A percentile compares a stretch with the other conserved stretches of the same genome.
phyloP scores from a whole-genome alignment of 2,797 vertebrate genomes.

The Synaphobranchus kaupii region DNA sequence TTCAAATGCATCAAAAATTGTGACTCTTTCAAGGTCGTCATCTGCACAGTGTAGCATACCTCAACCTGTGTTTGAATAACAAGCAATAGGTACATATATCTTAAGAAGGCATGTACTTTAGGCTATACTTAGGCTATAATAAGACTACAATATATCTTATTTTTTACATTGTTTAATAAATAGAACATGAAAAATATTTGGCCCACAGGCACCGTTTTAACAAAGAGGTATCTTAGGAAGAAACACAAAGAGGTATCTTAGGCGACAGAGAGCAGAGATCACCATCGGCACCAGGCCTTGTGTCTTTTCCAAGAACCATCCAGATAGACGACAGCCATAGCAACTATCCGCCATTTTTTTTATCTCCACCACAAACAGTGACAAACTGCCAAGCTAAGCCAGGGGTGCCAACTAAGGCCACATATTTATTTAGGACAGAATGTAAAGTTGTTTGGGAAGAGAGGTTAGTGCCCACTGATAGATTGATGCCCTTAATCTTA shows the following conservation, averaged over 20 bases:
- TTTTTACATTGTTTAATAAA: constrained; percentile 1
- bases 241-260: not conserved
- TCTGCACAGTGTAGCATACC: not conserved
- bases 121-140: not conserved
- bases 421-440: constrained; percentile 4
- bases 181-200: not conserved
- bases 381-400: constrained; percentile 15
- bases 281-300: not conserved
- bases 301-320: not conserved
- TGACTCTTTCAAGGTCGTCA: not conserved
- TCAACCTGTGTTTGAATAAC: not conserved
- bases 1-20: not conserved
- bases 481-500: constrained; percentile 25
- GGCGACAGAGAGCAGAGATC: not conserved
- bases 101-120: not conserved
- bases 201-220: not conserved
- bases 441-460: constrained; percentile 23
- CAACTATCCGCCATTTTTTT: not conserved
- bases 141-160: not conserved
- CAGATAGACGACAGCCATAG: constrained; percentile 15
- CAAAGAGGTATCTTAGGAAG: not conserved
- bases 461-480: not conserved
- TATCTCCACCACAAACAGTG: not conserved
- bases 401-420: constrained; percentile 12
- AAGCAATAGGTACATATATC: not conserved